These are phyloP conservation scores for Chalcis sispes DNA, from an alignment of 2,888 invertebrate genomes.

Conservation along the genomic window DNA sequence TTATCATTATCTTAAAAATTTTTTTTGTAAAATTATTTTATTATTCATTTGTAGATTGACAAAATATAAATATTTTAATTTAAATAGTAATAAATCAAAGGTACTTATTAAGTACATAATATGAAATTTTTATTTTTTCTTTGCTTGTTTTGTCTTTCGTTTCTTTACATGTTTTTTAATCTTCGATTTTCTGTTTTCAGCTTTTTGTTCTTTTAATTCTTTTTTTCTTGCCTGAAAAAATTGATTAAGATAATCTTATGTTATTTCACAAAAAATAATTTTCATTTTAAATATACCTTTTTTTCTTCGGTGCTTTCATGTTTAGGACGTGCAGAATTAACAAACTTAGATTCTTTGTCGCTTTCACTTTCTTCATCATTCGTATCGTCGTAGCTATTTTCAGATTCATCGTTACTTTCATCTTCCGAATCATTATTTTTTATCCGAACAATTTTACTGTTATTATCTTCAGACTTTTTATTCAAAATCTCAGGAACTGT, in stretches of 20 bases:
- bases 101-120: conserved; percentile 1
- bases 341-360: conserved; percentile 78
- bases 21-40: too few relatives aligned
- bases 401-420: conserved; percentile 68
- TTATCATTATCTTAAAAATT: too few relatives aligned
- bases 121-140: conserved; percentile 64
- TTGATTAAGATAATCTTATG: neutral
- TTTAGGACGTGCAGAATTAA: conserved; percentile 83
- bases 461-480: conserved; percentile 60
- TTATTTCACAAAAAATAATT: conserved; percentile 6
- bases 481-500: conserved; percentile 81
- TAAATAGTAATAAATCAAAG: neutral
- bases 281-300: conserved; percentile 73
- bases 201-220: conserved; percentile 90
- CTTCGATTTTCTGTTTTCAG: conserved; percentile 92
- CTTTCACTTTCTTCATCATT: conserved; percentile 63
- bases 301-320: conserved; percentile 89
- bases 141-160: conserved; percentile 81
- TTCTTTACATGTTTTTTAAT: conserved; percentile 96
- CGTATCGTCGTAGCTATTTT: conserved; percentile 63
- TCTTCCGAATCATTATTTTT: conserved; percentile 64
- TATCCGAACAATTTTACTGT: neutral
- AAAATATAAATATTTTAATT: neutral
- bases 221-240: conserved; percentile 85
- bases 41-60: too few relatives aligned